Base-by-base conservation (phyloP, 1,140 invertebrate genomes). In the Solen grandis region DNA sequence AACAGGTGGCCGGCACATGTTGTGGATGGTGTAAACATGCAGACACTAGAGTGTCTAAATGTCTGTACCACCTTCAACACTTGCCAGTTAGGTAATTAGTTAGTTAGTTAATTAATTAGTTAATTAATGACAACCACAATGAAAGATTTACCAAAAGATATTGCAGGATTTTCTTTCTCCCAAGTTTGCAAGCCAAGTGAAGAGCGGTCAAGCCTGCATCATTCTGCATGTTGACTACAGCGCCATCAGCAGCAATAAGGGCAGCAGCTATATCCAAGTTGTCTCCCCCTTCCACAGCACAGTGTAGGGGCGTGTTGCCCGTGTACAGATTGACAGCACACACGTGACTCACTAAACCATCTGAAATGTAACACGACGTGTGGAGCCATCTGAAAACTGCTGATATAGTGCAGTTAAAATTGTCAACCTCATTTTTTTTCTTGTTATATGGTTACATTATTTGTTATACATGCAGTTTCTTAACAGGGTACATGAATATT, bases 311-410 rank as follows among this genome's bases (percentile, higher is more conserved):
- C 1, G 86, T 89, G 55, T 76, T 83, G 36, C 88, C 88, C 82
- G 87, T 84, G 33, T 33, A 75, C 19, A 85, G 74, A 72, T 88
- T 90, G 27, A 88, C 83, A 35, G 90, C 88, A 86, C 87, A 89
- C 13, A 91, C 85, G 74, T 91, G 90, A 70, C 87, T 89, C 5
- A 91, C 79, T 16, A 86, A 22, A 27, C 83, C 84, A 86, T 88
- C 89, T 90, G 69, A 2, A 76, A 74, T 68, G 14, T 76, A 66
- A 65, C 19, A 69, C 19, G 25, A 60, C 8, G 27, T 46, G 16
- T 29, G 13, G 16, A 80, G 31, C 3, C 1, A 62, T 46, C 31
- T 38, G n/a, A 22, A 16, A 16, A 10, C 25, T 35, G 62, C 19
- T 27, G 16, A 74, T 3, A 74, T 22, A 25, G 13, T 36, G 10